Base-by-base conservation (phyloP, 2,888 invertebrate genomes). In the Drosophila greeni region DNA sequence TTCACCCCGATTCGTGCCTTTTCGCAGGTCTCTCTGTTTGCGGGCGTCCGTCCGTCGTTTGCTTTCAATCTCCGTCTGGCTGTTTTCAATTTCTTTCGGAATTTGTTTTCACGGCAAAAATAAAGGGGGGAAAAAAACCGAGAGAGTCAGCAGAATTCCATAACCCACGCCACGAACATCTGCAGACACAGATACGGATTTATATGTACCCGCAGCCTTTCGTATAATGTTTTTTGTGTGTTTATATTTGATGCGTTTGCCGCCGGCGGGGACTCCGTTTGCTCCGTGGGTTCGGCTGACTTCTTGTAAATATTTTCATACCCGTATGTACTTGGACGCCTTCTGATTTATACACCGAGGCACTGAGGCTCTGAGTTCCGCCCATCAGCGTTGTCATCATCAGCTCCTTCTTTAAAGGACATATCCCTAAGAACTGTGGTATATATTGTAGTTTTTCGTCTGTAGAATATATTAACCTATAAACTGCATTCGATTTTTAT, bases 271-370 rank as follows among this genome's bases (percentile, higher is more conserved):
- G 67, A 20, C 74, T 75, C 68, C 55, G 75, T 64, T 66, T 75
- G 53, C 59, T 64, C 60, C 53, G 26, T 20, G 11, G 49, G 48
- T 57, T 33, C 33, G 51, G 51, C 24, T 61, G 80, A 82, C 51
- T 79, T 82, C 64, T 82, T 75, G 82, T 72, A 82, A 82, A 79
- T 80, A 82, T 82, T 79, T 75, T 75, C 69, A 53, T 69, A 58
- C 75, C 45, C 45, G 14, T 20, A 47, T 47, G 54, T 70, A 47
- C 70, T 20, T 12, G 23, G 36, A 18, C 56, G 34, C 23, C 45
- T 24, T 9, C 20, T 31, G 31, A 31, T 20, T 31, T 47, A 5
- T 8, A 24, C 36, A 16, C 9, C 8, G 16, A 36, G 36, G 16
- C 57, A 57, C 49, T 18, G 34, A 16, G 9, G 16, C n/a, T 36